A percentile compares a stretch with the other conserved stretches of the same genome.
Conservation (phyloP, 2,888 invertebrate genomes). For the Syrphus vitripennis region DNA sequence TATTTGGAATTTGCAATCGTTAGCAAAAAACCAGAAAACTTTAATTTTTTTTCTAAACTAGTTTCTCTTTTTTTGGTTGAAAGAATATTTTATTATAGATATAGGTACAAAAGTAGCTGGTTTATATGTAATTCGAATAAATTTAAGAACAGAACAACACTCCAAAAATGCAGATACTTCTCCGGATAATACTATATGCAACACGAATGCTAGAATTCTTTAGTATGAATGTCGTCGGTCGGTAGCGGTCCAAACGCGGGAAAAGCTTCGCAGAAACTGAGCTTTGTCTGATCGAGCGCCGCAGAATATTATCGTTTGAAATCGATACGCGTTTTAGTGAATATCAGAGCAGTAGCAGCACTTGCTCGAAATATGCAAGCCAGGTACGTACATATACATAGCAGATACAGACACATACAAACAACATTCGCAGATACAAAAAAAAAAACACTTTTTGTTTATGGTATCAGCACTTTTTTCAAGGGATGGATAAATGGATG, state of each 20-base stretch:
- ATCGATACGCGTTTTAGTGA: conserved; percentile 62
- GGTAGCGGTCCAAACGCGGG: conserved; percentile 64
- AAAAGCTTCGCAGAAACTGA: conserved; percentile 69
- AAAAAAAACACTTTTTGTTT: not conserved
- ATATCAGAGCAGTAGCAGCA: conserved; percentile 32
- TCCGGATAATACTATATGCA: conserved; percentile 9
- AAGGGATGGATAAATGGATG: not conserved
- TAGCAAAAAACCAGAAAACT: conserved; percentile 21
- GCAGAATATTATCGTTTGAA: conserved; percentile 65
- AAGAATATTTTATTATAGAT: too few species aligned
- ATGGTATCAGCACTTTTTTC: not conserved
- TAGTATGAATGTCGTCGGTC: not conserved
- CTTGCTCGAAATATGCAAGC: conserved; percentile 47
- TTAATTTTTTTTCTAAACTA: conserved; percentile 4
- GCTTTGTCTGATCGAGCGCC: conserved; percentile 58
- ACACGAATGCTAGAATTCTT: conserved; percentile 35
- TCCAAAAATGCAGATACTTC: conserved; percentile 14
- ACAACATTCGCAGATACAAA: not conserved
- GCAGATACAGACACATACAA: conserved; percentile 15
- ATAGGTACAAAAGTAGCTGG: not conserved
- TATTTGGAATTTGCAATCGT: not conserved
- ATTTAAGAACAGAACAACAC: conserved; percentile 14
- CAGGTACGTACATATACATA: conserved; percentile 13
- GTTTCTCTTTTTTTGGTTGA: not conserved
- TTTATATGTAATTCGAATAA: conserved; percentile 8